Evolutionary conservation across 2,797 vertebrate species (phyloP).

Genomic region (Graptemys geographica): DNA sequence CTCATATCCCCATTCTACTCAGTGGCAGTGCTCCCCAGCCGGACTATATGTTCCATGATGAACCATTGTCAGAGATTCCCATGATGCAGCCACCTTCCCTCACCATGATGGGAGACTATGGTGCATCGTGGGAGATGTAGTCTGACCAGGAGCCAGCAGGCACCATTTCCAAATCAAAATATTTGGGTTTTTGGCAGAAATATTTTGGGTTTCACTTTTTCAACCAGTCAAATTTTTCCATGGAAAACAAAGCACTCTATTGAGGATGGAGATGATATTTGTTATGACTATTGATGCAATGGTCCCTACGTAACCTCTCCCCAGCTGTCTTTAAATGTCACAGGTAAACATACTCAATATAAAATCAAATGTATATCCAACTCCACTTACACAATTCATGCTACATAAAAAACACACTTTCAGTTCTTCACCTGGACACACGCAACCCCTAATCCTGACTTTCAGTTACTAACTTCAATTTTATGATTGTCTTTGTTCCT

Average conservation of each 20-base stretch:
- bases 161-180: not conserved
- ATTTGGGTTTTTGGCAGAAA: not conserved
- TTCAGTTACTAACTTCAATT: not conserved
- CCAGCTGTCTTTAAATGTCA: not conserved
- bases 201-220: not conserved
- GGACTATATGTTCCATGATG: not conserved
- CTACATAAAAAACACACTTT: not conserved
- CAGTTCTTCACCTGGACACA: not conserved
- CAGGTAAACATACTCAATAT: not conserved
- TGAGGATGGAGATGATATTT: not conserved
- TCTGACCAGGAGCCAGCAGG: not conserved
- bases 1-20: not conserved
- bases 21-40: not conserved
- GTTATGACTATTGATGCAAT: not conserved
- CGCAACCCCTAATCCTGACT: not conserved
- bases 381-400: not conserved
- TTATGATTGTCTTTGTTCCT: not conserved
- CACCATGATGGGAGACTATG: not conserved
- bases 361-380: not conserved
- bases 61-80: too few species aligned
- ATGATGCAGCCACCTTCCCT: too few species aligned
- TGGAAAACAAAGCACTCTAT: not conserved
- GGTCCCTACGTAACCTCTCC: not conserved
- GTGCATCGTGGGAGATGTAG: not conserved
- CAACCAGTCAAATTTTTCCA: not conserved